Evolutionary conservation across 2,888 invertebrate species (phyloP).

Genomic region (Mesodorylaimus sp.): DNA sequence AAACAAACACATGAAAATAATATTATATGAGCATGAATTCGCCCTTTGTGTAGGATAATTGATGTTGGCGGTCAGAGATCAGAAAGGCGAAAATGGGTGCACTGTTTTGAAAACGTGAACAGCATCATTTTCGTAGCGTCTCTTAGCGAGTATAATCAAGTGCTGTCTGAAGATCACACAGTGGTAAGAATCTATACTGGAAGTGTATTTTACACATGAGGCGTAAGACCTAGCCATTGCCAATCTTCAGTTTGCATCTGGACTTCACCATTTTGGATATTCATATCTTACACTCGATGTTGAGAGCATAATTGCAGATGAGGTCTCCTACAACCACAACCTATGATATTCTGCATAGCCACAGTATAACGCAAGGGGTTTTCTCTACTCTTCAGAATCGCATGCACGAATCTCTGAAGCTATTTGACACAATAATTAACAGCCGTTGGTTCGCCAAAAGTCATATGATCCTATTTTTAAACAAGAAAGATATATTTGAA

Average conservation of each 20-base stretch:
- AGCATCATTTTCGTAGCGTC: constrained; percentile 99
- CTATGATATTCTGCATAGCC: no score
- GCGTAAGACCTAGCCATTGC: no score
- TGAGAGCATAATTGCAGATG: not conserved
- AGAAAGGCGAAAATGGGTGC: constrained; percentile 96
- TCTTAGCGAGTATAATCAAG: constrained; percentile 99
- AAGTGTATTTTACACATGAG: no score
- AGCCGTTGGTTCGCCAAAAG: constrained; percentile 99
- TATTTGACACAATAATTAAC: constrained; percentile 99
- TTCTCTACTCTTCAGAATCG: constrained; percentile 57
- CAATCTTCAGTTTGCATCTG: no score
- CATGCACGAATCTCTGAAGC: constrained; percentile 98
- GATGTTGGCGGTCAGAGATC: constrained; percentile 98
- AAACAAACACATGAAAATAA: no score
- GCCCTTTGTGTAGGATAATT: constrained; percentile 57
- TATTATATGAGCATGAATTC: constrained; percentile 4
- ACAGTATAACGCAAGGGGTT: no score
- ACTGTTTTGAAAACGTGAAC: constrained; percentile 94
- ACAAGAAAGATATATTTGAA: constrained; percentile 99
- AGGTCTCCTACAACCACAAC: not conserved
- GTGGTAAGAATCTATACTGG: constrained; percentile 75
- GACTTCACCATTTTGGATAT: no score
- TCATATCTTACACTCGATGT: no score
- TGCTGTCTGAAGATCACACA: constrained; percentile 98
- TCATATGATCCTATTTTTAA: constrained; percentile 96